Base-by-base conservation (phyloP, 2,113 vertebrate species). In the Pituophis catenifer region DNA sequence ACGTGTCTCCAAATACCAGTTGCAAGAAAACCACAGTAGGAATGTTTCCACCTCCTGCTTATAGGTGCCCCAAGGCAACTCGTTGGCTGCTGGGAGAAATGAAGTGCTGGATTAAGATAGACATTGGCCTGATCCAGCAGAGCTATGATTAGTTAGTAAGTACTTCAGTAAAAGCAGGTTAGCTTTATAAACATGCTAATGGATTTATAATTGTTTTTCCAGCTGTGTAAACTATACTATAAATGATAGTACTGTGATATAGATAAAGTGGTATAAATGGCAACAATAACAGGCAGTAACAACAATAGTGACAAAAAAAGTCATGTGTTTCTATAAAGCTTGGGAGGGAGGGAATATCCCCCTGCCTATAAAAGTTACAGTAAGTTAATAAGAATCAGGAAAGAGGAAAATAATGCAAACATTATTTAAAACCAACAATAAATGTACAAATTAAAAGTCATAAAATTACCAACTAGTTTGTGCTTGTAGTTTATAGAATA, bases 401-500 rank as follows among this genome's bases (percentile, higher is more conserved):
- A 2, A 86, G 95, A 92, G 94, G 81, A 93, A 90, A 93, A 89
- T 95, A 97, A 96, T 96, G 93, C 94, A 97, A 97, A 93, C 94
- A 93, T 97, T 96, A 96, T 96, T 98, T 97, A 97, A 95, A 94
- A 94, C 94, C 89, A 65, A 94, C 92, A 86, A 88, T 96, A 96
- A 97, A 96, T 90, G 93, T 96, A 94, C 92, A 95, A 94, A 95
- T 89, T 95, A 95, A 95, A 95, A 95, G 89, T 88, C 59, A 90
- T 92, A 95, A 95, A 96, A 97, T 97, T 96, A 94, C 94, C 87
- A 92, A 89, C 89, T 95, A 91, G 89, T 96, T 96, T 96, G 92
- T 57, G 94, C 94, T 65, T 89, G 90, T 95, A 91, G 95, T 96
- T 96, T 96, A 96, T 96, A 96, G 96, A 95, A 93, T 88, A 94